Evolutionary conservation across 2,113 vertebrate species (phyloP).

Genomic region (Coryphaenoides rupestris): DNA sequence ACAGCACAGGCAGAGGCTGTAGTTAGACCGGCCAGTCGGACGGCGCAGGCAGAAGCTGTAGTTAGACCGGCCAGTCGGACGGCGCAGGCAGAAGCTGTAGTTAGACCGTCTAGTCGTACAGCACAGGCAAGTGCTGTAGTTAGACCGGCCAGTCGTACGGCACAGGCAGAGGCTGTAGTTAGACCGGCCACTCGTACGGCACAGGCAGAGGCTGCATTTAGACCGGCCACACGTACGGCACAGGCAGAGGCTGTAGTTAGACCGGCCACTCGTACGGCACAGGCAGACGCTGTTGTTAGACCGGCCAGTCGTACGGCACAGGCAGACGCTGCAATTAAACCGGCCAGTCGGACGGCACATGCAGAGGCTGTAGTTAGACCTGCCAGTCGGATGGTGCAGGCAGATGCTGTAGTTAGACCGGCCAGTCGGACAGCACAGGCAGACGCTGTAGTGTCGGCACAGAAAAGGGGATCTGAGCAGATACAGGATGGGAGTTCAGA

Average conservation of each 20-base stretch:
- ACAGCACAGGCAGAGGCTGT: slow-evolving; percentile 10
- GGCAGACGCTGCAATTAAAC: slow-evolving; percentile 14
- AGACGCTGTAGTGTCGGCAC: slow-evolving; percentile 10
- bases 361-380: slow-evolving; percentile 25
- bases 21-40: slow-evolving; percentile 23
- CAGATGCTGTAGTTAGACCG: slow-evolving; percentile 18
- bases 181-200: slow-evolving; percentile 20
- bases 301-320: slow-evolving; percentile 16
- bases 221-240: slow-evolving; percentile 15
- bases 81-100: slow-evolving; percentile 9
- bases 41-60: slow-evolving; percentile 7
- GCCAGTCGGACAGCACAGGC: slow-evolving; percentile 14
- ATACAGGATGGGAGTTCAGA: slow-evolving; percentile 37
- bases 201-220: slow-evolving; percentile 14
- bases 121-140: slow-evolving; percentile 11
- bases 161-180: slow-evolving; percentile 15
- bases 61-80: too few species aligned
- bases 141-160: slow-evolving; percentile 18
- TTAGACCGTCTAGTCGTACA: slow-evolving; percentile 19
- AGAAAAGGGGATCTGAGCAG: slow-evolving; percentile 37
- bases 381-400: slow-evolving; percentile 14
- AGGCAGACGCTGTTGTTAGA: slow-evolving; percentile 17
- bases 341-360: slow-evolving; percentile 17
- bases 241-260: slow-evolving; percentile 21
- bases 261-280: slow-evolving; percentile 15